Evolutionary conservation across 2,797 vertebrate genomes (phyloP), one percentile per base, ranked within the genome.

Genomic region (Apodemus agrarius): DNA sequence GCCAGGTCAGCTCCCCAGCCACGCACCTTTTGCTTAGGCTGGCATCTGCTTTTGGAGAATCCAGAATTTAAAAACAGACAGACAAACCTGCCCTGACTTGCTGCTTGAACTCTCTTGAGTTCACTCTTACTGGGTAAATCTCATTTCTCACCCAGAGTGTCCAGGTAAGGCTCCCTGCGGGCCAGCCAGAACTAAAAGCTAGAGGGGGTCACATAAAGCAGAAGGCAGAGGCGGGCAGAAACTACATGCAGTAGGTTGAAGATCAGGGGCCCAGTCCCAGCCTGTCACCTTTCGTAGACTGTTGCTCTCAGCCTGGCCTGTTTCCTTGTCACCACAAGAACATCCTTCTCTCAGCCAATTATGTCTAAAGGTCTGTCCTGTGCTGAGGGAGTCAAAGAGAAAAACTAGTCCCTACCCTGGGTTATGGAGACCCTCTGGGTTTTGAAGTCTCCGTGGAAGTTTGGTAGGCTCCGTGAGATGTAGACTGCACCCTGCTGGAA

Each of bases 401-500:
- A 85, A 74, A 34, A 57, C 31, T 10, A 1, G 1, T 59, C 26
- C 19, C 24, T 89, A 17, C 21, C 69, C 40, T 59, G 11, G 13
- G 19, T 8, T 5, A 14, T 34, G 57, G 12, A 1, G 22, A 3
- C 22, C 31, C 78, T 79, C 74, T n/a, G 46, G 26, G 80, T 67
- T 90, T 65, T 49, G 74, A 79, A 0, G 11, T 26, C 63, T 46
- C 3, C 74, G n/a, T 65, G 74, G 46, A 29, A 75, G 31, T 59
- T 76, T 82, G 34, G 79, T 54, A 34, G 24, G n/a, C 72, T 61
- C 26, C 9, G 40, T 57, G 63, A 49, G 29, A 5, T 34, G 19
- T 19, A 8, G 9, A 16, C 10, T 29, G 2, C 4, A 57, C 0
- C 0, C 9, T 57, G 40, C 17, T n/a, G 80, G 10, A 40, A 80